Evolutionary conservation across 2,797 vertebrate species (phyloP).

Genomic region (Mus spretus): DNA sequence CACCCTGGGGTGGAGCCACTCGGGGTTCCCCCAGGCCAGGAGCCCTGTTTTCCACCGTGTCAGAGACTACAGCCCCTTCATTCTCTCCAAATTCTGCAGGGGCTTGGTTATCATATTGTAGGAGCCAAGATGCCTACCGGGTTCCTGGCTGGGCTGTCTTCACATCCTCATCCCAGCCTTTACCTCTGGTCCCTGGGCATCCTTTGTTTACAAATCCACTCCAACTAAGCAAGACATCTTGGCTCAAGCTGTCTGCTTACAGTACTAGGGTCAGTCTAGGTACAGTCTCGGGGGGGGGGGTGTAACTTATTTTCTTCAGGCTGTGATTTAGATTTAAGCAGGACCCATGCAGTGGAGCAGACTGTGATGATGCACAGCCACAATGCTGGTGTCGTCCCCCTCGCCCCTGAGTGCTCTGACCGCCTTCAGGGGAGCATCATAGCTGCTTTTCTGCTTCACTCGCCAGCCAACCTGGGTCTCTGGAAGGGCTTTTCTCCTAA

Average conservation of each 20-base stretch:
- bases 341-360: neutral
- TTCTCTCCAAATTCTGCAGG: too few relatives aligned
- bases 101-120: neutral
- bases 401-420: neutral
- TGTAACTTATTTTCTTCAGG: neutral
- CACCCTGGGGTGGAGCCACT: neutral
- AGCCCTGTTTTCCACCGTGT: neutral
- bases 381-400: neutral
- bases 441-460: neutral
- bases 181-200: neutral
- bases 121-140: neutral
- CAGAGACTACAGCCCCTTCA: neutral
- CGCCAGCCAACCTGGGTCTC: neutral
- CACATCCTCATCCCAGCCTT: neutral
- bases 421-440: neutral
- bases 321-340: neutral
- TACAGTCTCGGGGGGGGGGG: neutral
- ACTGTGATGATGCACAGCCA: neutral
- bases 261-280: neutral
- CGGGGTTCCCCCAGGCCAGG: neutral
- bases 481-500: neutral
- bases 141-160: neutral
- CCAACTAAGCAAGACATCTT: neutral
- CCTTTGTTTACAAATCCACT: conserved; percentile 19
- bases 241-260: neutral